Percentiles rank a stretch among this genome's conserved stretches.
Conservation (phyloP, 2,113 vertebrate genomes). For the Perognathus longimembris region DNA sequence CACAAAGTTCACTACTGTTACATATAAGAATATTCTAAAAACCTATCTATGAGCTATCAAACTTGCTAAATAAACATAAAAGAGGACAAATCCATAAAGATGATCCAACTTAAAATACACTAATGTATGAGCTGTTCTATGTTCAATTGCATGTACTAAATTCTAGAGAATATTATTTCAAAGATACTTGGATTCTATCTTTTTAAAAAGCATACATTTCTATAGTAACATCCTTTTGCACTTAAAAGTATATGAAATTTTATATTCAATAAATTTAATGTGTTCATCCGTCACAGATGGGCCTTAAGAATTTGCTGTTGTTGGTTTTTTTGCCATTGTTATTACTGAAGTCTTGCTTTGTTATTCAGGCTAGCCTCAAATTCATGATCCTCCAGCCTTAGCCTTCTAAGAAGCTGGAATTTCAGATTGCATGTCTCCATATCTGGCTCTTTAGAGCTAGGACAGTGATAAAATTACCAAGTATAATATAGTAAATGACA, state of each 20-base stretch:
- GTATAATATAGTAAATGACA: not conserved
- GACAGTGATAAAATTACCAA: slow-evolving; percentile 22
- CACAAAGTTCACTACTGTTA: slow-evolving; percentile 56
- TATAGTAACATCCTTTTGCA: slow-evolving; percentile 15
- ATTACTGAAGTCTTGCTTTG: not conserved
- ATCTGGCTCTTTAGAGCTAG: not conserved
- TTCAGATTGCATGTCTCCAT: not conserved
- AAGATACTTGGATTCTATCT: slow-evolving; percentile 34
- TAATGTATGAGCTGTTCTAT: slow-evolving; percentile 33
- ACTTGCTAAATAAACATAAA: slow-evolving; percentile 26
- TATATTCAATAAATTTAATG: slow-evolving; percentile 49
- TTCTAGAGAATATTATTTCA: slow-evolving; percentile 54
- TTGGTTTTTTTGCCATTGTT: not conserved
- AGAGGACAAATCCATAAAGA: slow-evolving; percentile 40
- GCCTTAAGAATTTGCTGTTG: not conserved
- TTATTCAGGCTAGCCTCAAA: not conserved
- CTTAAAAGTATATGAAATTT: slow-evolving; percentile 40
- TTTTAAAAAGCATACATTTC: not conserved
- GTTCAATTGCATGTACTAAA: slow-evolving; percentile 48
- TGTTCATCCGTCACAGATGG: slow-evolving; percentile 6
- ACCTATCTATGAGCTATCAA: not conserved
- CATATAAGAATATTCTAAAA: slow-evolving; percentile 43
- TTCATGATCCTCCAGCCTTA: not conserved
- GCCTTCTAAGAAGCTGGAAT: not conserved
- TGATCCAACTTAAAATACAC: slow-evolving; percentile 56